These are phyloP conservation scores for Melanocharis versteri DNA, from an alignment of 2,113 vertebrate genomes.

Conservation along the genomic window DNA sequence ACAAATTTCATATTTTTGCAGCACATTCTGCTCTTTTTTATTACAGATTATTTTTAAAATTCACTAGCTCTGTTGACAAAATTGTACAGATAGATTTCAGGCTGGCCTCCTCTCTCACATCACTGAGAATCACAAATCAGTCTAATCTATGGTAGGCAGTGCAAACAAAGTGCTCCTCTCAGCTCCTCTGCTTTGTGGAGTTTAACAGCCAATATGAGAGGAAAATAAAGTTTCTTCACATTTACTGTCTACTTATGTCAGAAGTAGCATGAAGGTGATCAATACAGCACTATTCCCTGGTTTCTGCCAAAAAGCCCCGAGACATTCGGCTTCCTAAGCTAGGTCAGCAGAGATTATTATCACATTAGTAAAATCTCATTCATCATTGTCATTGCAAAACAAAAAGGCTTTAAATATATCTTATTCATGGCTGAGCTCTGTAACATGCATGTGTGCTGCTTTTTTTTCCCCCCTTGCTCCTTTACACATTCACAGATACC, in stretches of 20 bases:
- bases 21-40: not conserved
- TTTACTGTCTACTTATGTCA: not conserved
- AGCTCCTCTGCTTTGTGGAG: not conserved
- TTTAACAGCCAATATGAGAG: not conserved
- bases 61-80: not conserved
- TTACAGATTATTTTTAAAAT: not conserved
- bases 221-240: not conserved
- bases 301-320: not conserved
- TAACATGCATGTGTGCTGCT: not conserved
- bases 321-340: not conserved
- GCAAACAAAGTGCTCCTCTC: not conserved
- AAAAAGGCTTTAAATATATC: not conserved
- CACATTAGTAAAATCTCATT: not conserved
- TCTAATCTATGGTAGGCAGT: not conserved
- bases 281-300: not conserved
- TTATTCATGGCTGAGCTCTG: not conserved
- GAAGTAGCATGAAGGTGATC: not conserved
- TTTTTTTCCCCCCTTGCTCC: accelerated
- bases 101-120: not conserved
- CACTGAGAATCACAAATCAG: not conserved
- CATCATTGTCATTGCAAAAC: not conserved
- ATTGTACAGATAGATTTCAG: not conserved
- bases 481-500: not conserved
- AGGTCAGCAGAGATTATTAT: not conserved
- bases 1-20: not conserved